Conservation (phyloP, 2,888 invertebrate genomes). For the Lysandra coridon region DNA sequence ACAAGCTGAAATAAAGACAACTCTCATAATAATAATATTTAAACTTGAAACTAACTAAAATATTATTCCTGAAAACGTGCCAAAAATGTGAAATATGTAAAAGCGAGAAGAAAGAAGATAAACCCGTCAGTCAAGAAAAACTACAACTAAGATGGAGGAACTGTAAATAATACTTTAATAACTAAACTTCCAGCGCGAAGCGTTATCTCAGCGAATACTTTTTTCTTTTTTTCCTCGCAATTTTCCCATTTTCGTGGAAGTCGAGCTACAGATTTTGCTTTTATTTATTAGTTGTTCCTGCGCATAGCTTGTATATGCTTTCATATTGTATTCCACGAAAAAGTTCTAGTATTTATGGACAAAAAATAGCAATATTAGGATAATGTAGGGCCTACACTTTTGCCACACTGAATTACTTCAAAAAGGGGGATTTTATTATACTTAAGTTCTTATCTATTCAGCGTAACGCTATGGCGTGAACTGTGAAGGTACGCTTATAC, state of each 20-base stretch:
- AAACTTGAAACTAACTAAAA: background rate
- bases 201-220: background rate
- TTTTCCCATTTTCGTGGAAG: background rate
- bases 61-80: background rate
- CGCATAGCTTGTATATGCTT: background rate
- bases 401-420: no score
- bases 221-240: background rate
- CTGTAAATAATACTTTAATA: background rate
- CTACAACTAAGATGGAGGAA: background rate
- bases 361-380: no score
- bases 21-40: no score
- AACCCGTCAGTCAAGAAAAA: background rate
- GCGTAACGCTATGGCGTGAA: no score
- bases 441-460: no score
- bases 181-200: background rate
- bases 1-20: no score
- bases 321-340: background rate
- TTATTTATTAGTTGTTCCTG: background rate
- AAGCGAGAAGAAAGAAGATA: background rate
- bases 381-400: no score
- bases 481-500: no score
- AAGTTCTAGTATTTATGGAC: no score
- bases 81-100: background rate
- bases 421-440: no score
- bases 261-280: background rate